Conservation (phyloP, 2,797 vertebrate species). For the Paratrypauchen microcephalus region DNA sequence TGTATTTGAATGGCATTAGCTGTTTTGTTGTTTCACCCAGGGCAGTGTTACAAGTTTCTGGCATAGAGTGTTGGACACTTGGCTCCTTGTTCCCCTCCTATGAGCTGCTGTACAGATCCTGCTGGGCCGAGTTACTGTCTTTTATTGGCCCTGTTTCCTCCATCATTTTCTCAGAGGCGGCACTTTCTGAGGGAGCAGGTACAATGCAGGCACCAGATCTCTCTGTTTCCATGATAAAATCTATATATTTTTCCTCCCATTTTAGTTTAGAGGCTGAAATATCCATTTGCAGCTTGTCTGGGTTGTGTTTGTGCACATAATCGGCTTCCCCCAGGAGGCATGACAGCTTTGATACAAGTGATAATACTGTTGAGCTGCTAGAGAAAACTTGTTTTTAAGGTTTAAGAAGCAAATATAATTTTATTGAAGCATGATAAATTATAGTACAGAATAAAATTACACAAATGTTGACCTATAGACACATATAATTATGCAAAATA, state of each 20-base stretch:
- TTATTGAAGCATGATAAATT: constrained; percentile 4
- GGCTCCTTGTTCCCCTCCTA: constrained; percentile 17
- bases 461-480: background rate
- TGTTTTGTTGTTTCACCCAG: background rate
- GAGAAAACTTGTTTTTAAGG: constrained; percentile 5
- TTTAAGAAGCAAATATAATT: constrained; percentile 20
- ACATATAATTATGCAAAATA: background rate
- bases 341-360: constrained; percentile 20
- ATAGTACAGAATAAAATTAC: background rate
- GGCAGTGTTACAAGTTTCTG: background rate
- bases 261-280: constrained; percentile 31
- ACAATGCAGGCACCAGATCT: constrained; percentile 16
- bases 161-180: constrained; percentile 29
- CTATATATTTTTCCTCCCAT: constrained; percentile 32
- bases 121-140: constrained; percentile 12
- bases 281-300: constrained; percentile 4
- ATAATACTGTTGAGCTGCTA: constrained; percentile 6
- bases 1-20: background rate
- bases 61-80: constrained; percentile 4
- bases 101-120: constrained; percentile 6
- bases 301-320: constrained; percentile 15
- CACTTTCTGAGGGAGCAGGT: constrained; percentile 25
- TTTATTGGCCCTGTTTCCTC: constrained; percentile 19
- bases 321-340: constrained; percentile 30
- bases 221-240: constrained; percentile 27